These are phyloP conservation scores for Serrognathus titanus DNA, from an alignment of 2,888 invertebrate genomes.

Conservation along the genomic window DNA sequence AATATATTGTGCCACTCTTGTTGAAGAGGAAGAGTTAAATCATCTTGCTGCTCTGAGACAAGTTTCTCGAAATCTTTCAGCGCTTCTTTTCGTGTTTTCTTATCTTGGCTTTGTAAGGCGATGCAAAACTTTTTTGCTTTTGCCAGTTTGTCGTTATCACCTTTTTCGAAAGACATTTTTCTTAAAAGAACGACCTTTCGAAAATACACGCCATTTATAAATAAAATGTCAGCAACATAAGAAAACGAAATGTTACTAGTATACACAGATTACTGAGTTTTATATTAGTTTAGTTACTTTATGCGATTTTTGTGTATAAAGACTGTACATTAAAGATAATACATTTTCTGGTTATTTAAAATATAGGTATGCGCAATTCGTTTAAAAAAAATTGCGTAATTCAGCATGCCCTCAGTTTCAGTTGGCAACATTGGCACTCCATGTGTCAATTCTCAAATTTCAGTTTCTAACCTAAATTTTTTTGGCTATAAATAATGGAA, in stretches of 20 bases:
- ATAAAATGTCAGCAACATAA: background rate
- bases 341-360: no score
- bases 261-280: no score
- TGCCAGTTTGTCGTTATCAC: slow-evolving; percentile 18
- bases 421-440: no score
- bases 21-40: slow-evolving; percentile 45
- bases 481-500: background rate
- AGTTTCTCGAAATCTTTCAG: slow-evolving; percentile 55
- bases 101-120: slow-evolving; percentile 59
- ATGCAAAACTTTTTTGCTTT: slow-evolving; percentile 36
- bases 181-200: background rate
- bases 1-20: slow-evolving; percentile 46
- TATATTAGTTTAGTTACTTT: no score
- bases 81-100: slow-evolving; percentile 56
- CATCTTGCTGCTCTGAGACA: slow-evolving; percentile 46
- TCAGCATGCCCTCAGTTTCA: no score
- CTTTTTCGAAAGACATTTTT: slow-evolving; percentile 14
- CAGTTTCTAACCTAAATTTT: no score
- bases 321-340: no score
- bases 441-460: no score
- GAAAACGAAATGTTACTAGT: no score
- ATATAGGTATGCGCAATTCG: no score
- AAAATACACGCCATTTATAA: slow-evolving; percentile 3
- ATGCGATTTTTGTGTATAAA: no score
- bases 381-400: no score